These are phyloP conservation scores for Seriola quinqueradiata DNA, from an alignment of 2,113 vertebrate species.

Conservation along the genomic window DNA sequence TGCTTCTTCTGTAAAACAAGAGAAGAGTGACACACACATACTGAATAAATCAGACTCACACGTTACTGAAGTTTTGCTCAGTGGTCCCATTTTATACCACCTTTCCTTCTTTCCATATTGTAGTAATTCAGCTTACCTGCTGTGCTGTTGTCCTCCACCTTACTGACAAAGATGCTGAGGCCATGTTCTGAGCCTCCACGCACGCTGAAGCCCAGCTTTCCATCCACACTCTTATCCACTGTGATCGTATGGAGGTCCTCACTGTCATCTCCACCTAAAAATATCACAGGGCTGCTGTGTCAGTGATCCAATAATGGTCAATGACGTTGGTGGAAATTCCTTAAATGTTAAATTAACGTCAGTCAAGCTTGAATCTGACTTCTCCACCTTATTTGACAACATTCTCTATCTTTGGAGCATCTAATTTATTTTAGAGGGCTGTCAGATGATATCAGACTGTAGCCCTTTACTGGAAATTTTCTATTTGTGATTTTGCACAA, in stretches of 20 bases:
- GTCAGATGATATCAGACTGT: too few relatives aligned
- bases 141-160: constrained; percentile 92
- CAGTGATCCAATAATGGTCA: neutral
- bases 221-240: constrained; percentile 90
- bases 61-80: too few relatives aligned
- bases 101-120: neutral
- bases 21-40: neutral
- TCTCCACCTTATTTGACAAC: too few relatives aligned
- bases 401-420: too few relatives aligned
- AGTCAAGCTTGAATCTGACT: too few relatives aligned
- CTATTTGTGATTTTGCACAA: too few relatives aligned
- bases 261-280: constrained; percentile 80
- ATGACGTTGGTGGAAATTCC: too few relatives aligned
- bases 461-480: too few relatives aligned
- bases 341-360: too few relatives aligned
- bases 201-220: constrained; percentile 94
- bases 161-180: constrained; percentile 96
- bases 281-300: neutral
- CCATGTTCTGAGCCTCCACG: constrained; percentile 94
- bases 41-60: neutral
- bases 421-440: too few relatives aligned
- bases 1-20: constrained; percentile 84
- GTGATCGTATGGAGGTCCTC: constrained; percentile 92
- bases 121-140: constrained; percentile 82
- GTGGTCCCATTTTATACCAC: neutral